These are phyloP conservation scores for Melanotaenia parkinsoni DNA, from an alignment of 2,797 vertebrate genomes.

Conservation along the genomic window DNA sequence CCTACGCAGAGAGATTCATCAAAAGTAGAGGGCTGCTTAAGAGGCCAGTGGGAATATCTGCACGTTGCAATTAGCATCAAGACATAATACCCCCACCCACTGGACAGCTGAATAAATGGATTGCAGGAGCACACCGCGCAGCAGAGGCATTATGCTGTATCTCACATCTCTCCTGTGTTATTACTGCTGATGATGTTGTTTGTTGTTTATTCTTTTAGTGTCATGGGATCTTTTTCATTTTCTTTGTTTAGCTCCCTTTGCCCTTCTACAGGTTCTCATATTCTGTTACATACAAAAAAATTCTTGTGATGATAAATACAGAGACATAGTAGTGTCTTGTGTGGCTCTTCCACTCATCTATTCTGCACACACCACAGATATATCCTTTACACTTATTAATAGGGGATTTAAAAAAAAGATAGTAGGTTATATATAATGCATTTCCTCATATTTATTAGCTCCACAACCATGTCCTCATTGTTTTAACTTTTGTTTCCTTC, in stretches of 20 bases:
- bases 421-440: not conserved
- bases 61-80: slow-evolving; percentile 80
- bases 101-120: slow-evolving; percentile 78
- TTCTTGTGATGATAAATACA: not conserved
- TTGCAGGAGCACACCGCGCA: slow-evolving; percentile 55
- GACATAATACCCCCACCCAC: slow-evolving; percentile 79
- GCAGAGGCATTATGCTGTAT: slow-evolving; percentile 56
- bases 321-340: not conserved
- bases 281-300: not conserved
- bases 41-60: slow-evolving; percentile 80
- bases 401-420: not conserved
- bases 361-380: not conserved
- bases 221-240: slow-evolving; percentile 34
- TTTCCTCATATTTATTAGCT: not conserved
- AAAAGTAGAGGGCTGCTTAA: slow-evolving; percentile 75
- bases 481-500: not conserved
- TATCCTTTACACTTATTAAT: not conserved
- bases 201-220: slow-evolving; percentile 45
- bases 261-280: not conserved
- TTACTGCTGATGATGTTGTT: slow-evolving; percentile 66
- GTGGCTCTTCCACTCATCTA: not conserved
- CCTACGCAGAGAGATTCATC: slow-evolving; percentile 77
- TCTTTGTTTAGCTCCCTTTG: slow-evolving; percentile 2
- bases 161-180: slow-evolving; percentile 57
- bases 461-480: not conserved